Base-by-base conservation (phyloP, 2,113 vertebrate genomes). In the Stictonetta naevosa region DNA sequence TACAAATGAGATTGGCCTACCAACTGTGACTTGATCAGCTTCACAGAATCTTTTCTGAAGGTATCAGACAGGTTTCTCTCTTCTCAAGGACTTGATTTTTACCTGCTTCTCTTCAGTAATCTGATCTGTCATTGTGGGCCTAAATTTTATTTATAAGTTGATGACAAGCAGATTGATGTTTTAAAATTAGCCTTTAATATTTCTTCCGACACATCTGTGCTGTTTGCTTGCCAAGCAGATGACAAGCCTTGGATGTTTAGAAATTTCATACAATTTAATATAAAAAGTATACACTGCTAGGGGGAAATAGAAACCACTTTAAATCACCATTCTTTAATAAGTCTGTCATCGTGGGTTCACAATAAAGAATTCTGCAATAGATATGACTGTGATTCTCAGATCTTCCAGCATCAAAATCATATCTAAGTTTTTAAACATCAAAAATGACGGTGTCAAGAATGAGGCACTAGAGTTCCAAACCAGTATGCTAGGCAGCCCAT, bases 181-280 rank as follows among this genome's bases (percentile, higher is more conserved):
- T 94, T 74, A 96, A 97, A 97, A 97, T 97, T 97, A 97, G 90
- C 91, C 48, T 58, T 89, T 94, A 96, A 94, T 97, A 95, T 97
- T 98, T 66, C 69, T 94, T 87, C 85, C 96, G 72, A 75, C 95
- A 97, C 90, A 97, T 97, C 93, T 96, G 87, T 95, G 88, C 81
- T 95, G 75, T 62, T 53, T 78, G 48, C 82, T 96, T 97, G 94
- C 92, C 95, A 98, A 98, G 85, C 19, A 92, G 92, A 95, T 95
- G 95, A 94, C 92, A 97, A 95, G 62, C 38, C 84, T 46, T 94
- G 82, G 93, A 80, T 89, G 86, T 95, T 96, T 88, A 96, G 64
- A 96, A 92, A 95, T 95, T 95, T 94, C 17, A 5, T 90, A 88
- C 42, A 83, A 72, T 90, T 90, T 95, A 95, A 90, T 73, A 74